Percentiles rank a stretch among this genome's conserved stretches.
phyloP scores from a whole-genome alignment of 2,113 vertebrate species.

The Falcunculus frontatus region DNA sequence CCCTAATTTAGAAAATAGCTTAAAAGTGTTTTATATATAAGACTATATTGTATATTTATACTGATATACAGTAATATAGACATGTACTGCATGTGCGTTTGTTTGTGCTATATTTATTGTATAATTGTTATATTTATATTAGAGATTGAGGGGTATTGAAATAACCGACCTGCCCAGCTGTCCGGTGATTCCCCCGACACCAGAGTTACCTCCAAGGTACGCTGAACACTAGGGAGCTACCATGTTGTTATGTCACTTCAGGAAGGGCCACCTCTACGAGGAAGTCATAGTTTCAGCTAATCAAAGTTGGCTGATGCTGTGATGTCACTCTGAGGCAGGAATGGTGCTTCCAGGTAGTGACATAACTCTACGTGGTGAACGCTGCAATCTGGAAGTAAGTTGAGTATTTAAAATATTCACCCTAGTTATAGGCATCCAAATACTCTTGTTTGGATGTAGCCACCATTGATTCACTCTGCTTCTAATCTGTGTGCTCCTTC shows the following conservation, averaged over 20 bases:
- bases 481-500: slow-evolving; percentile 53
- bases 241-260: slow-evolving; percentile 64
- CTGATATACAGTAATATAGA: slow-evolving; percentile 52
- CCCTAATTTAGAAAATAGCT: not conserved
- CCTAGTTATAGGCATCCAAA: slow-evolving; percentile 67
- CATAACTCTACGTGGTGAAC: slow-evolving; percentile 33
- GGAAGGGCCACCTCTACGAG: slow-evolving; percentile 48
- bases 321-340: slow-evolving; percentile 2
- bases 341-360: slow-evolving; percentile 55
- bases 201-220: slow-evolving; percentile 83
- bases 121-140: slow-evolving; percentile 82
- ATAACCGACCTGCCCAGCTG: slow-evolving; percentile 83
- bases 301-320: slow-evolving; percentile 53
- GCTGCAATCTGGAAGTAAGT: slow-evolving; percentile 54
- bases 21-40: slow-evolving; percentile 15
- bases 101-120: slow-evolving; percentile 76
- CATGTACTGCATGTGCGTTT: slow-evolving; percentile 61
- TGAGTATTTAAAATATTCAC: slow-evolving; percentile 71
- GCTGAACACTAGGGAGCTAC: slow-evolving; percentile 73
- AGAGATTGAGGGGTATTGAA: slow-evolving; percentile 85
- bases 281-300: slow-evolving; percentile 54
- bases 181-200: slow-evolving; percentile 79
- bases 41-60: slow-evolving; percentile 39
- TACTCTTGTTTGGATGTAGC: slow-evolving; percentile 60
- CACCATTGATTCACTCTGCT: slow-evolving; percentile 27